Evolutionary conservation across 2,888 invertebrate genomes (phyloP).

Genomic region (Leptinotarsa haldemani): DNA sequence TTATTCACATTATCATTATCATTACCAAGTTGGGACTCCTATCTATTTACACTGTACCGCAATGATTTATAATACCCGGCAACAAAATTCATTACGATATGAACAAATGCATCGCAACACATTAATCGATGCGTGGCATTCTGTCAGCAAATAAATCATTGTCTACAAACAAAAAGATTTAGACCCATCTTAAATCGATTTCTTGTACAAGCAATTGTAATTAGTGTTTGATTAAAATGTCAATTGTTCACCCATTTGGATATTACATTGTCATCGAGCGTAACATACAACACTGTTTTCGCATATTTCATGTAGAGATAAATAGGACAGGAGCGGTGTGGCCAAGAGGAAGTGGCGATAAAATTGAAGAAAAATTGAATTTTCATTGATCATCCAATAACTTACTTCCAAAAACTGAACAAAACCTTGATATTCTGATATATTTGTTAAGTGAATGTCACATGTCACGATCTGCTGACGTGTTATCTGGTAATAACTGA

Average conservation of each 20-base stretch:
- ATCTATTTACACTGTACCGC: conserved; percentile 18
- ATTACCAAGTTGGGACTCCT: conserved; percentile 12
- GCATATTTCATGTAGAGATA: conserved; percentile 45
- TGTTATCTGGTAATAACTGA: too few relatives aligned
- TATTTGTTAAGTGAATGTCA: too few relatives aligned
- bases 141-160: conserved; percentile 24
- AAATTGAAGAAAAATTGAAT: background rate
- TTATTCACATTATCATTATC: conserved; percentile 16
- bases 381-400: too few relatives aligned
- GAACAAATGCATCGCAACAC: conserved; percentile 16
- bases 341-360: background rate
- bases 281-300: conserved; percentile 34
- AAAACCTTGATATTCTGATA: too few relatives aligned
- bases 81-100: conserved; percentile 14
- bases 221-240: conserved; percentile 42
- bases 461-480: too few relatives aligned
- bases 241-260: conserved; percentile 41
- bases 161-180: conserved; percentile 28
- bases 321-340: conserved; percentile 11
- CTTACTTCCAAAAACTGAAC: too few relatives aligned
- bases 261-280: conserved; percentile 30
- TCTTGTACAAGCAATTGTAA: conserved; percentile 36
- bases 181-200: conserved; percentile 35
- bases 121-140: conserved; percentile 18
- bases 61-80: conserved; percentile 16